Evolutionary conservation across 1,140 invertebrate species (phyloP).

Genomic region (Ericerus pela): DNA sequence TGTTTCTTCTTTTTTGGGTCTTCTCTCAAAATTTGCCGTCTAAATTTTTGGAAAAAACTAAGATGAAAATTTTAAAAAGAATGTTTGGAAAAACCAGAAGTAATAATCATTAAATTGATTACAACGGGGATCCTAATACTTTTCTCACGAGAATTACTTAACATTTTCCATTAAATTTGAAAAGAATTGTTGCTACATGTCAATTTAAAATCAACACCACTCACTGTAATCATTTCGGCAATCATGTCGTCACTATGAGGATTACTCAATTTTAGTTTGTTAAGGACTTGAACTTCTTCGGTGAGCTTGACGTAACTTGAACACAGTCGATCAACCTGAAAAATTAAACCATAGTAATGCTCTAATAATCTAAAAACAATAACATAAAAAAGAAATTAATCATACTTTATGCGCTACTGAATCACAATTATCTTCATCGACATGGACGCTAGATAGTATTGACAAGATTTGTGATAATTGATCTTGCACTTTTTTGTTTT

Average conservation of each 20-base stretch:
- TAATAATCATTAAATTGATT: no score
- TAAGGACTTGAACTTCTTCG: slow-evolving; percentile 27
- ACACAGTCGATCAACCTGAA: slow-evolving; percentile 28
- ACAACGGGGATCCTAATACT: no score
- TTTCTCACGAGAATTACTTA: no score
- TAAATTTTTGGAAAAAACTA: no score
- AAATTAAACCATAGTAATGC: slow-evolving; percentile 5
- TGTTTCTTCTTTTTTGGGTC: no score
- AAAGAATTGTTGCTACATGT: no score
- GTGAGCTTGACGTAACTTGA: slow-evolving; percentile 25
- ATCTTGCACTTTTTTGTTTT: slow-evolving; percentile 23
- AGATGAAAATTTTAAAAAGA: no score
- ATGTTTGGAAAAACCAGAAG: no score
- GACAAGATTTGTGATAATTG: slow-evolving; percentile 20
- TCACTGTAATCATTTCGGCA: slow-evolving; percentile 26
- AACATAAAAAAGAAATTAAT: background rate
- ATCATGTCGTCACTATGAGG: slow-evolving; percentile 22
- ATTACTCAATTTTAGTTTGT: slow-evolving; percentile 22
- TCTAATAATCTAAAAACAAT: background rate
- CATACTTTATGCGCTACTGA: background rate
- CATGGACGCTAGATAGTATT: slow-evolving; percentile 8
- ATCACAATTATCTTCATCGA: background rate
- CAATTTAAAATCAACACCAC: no score
- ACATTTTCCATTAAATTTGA: no score
- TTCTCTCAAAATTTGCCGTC: no score